Evolutionary conservation across 2,113 vertebrate species (phyloP).

Genomic region (Odocoileus virginianus): DNA sequence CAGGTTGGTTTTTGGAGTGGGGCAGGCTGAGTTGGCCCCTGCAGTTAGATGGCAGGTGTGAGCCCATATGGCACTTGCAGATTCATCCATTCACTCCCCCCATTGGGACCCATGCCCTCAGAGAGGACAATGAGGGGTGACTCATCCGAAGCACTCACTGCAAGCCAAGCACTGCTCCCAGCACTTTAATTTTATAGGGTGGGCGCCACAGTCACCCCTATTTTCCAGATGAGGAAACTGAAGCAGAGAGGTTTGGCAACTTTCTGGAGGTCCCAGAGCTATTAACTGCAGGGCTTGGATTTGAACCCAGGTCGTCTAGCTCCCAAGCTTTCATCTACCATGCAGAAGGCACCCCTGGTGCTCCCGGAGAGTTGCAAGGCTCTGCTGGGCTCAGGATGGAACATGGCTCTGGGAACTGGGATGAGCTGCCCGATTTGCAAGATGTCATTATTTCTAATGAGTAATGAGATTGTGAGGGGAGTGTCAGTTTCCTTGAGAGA

Average conservation of each 20-base stretch:
- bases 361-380: not conserved
- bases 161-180: not conserved
- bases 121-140: not conserved
- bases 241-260: not conserved
- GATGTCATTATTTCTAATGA: not conserved
- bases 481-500: not conserved
- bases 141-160: not conserved
- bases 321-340: not conserved
- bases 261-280: not conserved
- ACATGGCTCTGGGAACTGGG: not conserved
- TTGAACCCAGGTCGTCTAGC: not conserved
- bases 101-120: not conserved
- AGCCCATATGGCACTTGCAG: not conserved
- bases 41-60: not conserved
- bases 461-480: not conserved
- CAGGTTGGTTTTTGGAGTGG: not conserved
- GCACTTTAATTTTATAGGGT: not conserved
- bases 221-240: conserved; percentile 3
- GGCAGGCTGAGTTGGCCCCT: not conserved
- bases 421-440: not conserved
- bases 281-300: not conserved
- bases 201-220: not conserved
- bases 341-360: not conserved
- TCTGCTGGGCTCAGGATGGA: not conserved
- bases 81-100: not conserved